Evolutionary conservation across 1,140 invertebrate genomes (phyloP).

Genomic region (Anoplophora glabripennis): DNA sequence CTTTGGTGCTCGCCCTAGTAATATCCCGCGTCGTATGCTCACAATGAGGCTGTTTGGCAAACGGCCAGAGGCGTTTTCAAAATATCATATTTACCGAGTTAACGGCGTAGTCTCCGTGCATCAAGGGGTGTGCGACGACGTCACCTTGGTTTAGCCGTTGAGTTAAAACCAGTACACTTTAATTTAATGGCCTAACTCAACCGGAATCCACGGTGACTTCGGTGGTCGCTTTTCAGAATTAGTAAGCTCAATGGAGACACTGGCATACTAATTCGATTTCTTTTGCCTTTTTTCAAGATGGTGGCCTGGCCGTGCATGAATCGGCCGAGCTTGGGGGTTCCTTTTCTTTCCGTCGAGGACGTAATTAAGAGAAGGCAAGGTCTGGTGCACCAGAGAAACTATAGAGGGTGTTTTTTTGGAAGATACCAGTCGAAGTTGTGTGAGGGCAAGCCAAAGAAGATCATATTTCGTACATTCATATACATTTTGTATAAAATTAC

Average conservation of each 20-base stretch:
- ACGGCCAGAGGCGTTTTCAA: conserved; percentile 33
- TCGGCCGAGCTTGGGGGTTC: not conserved
- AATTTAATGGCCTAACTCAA: conserved; percentile 30
- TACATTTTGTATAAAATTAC: no score
- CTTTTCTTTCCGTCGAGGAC: not conserved
- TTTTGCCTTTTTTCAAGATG: not conserved
- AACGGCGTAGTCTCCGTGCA: conserved; percentile 26
- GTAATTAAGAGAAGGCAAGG: not conserved
- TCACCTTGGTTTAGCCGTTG: conserved; percentile 25
- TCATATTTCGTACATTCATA: no score
- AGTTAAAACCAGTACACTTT: conserved; percentile 32
- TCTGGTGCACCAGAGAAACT: no score
- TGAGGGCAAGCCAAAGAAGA: no score
- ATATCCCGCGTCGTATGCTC: conserved; percentile 27
- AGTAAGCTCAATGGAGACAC: conserved; percentile 29
- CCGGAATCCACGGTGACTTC: conserved; percentile 25
- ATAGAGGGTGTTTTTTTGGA: no score
- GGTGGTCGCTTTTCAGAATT: conserved; percentile 29
- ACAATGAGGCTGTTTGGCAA: conserved; percentile 18
- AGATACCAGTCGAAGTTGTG: no score
- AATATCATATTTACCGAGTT: conserved; percentile 35
- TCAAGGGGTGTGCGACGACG: conserved; percentile 23
- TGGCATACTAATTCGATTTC: conserved; percentile 29
- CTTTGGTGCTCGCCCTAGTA: not conserved
- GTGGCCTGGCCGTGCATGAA: not conserved